Percentiles rank a stretch among this genome's conserved stretches.
phyloP scores from a whole-genome alignment of 2,113 vertebrate species.

The Oreochromis spilurus region DNA sequence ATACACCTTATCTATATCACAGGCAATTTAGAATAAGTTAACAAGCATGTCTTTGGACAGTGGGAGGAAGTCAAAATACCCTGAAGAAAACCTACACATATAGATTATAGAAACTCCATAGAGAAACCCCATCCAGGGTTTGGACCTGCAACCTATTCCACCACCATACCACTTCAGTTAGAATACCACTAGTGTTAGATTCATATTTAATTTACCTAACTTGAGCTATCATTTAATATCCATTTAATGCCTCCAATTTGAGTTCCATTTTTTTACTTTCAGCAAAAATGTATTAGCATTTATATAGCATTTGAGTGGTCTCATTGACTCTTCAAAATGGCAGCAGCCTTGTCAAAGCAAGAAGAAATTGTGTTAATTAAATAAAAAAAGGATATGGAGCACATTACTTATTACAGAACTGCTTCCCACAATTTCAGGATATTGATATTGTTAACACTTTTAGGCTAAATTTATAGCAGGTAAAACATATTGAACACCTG shows the following conservation, averaged over 20 bases:
- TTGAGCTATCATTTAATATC: neutral
- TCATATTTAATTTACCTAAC: neutral
- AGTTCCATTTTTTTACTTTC: neutral
- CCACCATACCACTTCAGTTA: neutral
- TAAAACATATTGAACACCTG: neutral
- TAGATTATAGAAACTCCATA: neutral
- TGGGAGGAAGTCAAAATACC: neutral
- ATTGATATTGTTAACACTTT: neutral
- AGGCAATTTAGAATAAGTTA: neutral
- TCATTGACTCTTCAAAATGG: neutral
- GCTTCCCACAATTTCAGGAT: neutral
- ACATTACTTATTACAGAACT: neutral
- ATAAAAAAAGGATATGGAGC: neutral
- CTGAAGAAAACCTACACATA: neutral
- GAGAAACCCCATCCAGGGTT: neutral
- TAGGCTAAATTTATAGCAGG: neutral
- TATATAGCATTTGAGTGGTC: neutral
- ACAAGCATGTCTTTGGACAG: neutral
- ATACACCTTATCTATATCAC: neutral
- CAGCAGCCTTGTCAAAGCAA: fast-evolving
- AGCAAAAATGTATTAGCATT: neutral
- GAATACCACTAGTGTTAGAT: neutral
- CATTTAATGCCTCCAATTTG: neutral
- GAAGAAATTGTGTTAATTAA: neutral
- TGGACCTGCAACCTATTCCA: neutral